Percentiles rank a stretch among this genome's conserved stretches.
Evolutionary conservation across 2,113 vertebrate genomes (phyloP).

Genomic region (Pituophis catenifer): DNA sequence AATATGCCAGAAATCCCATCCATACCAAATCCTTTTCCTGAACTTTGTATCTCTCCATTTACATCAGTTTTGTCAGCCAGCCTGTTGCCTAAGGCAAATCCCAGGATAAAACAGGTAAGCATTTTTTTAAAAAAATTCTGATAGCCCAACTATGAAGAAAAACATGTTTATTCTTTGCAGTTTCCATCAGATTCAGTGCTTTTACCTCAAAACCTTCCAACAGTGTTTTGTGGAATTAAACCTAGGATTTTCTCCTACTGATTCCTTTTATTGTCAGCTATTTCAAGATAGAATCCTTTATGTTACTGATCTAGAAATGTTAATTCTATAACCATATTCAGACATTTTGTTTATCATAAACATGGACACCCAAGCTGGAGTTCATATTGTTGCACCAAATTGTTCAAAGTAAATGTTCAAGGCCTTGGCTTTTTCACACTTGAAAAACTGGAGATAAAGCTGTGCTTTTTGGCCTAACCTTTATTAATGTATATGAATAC

Average conservation of each 20-base stretch:
- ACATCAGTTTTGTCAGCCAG: slow-evolving; percentile 79
- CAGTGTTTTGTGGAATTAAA: neutral
- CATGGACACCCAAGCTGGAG: neutral
- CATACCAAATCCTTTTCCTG: slow-evolving; percentile 85
- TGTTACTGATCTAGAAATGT: neutral
- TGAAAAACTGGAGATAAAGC: neutral
- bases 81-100: slow-evolving; percentile 86
- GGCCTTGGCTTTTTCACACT: neutral
- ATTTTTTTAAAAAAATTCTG: slow-evolving; percentile 33
- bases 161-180: neutral
- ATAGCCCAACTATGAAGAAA: slow-evolving; percentile 8
- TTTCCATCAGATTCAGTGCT: neutral
- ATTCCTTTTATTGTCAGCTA: neutral
- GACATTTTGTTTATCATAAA: neutral
- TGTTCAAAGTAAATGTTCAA: neutral
- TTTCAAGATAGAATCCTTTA: neutral
- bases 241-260: neutral
- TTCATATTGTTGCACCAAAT: neutral
- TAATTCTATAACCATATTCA: neutral
- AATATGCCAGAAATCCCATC: slow-evolving; percentile 71
- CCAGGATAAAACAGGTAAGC: slow-evolving; percentile 86
- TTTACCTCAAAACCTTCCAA: neutral
- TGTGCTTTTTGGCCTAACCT: neutral
- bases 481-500: neutral
- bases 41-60: slow-evolving; percentile 78